A percentile compares a stretch with the other conserved stretches of the same genome.
Evolutionary conservation across 2,113 vertebrate species (phyloP).

Genomic region (Anthoscopus minutus): DNA sequence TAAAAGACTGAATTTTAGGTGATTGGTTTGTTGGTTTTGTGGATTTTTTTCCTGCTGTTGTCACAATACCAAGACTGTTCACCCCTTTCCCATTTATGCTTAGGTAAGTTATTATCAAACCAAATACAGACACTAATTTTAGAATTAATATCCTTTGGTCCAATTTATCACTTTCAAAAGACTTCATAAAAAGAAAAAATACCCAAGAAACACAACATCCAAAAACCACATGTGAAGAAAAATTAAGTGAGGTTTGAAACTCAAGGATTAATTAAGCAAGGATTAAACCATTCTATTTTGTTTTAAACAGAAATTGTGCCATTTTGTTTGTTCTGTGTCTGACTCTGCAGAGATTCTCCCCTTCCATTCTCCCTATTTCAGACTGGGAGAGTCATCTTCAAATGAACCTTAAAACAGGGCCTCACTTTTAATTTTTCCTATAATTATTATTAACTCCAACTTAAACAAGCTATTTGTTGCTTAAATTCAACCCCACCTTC

Average conservation of each 20-base stretch:
- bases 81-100: background rate
- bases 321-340: background rate
- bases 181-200: background rate
- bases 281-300: background rate
- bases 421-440: background rate
- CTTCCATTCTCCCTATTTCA: background rate
- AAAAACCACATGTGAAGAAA: background rate
- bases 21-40: background rate
- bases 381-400: background rate
- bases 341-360: background rate
- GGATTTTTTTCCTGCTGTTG: background rate
- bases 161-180: background rate
- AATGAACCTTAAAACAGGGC: background rate
- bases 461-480: background rate
- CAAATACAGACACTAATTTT: background rate
- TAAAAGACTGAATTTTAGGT: background rate
- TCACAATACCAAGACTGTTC: background rate
- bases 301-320: background rate
- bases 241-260: accelerated
- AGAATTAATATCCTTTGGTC: background rate
- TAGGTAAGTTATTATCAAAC: background rate
- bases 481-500: background rate
- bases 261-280: background rate
- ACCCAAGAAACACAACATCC: background rate
- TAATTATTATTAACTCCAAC: background rate